phyloP scores from a whole-genome alignment of 2,888 invertebrate genomes.

The Dromius quadrimaculatus region DNA sequence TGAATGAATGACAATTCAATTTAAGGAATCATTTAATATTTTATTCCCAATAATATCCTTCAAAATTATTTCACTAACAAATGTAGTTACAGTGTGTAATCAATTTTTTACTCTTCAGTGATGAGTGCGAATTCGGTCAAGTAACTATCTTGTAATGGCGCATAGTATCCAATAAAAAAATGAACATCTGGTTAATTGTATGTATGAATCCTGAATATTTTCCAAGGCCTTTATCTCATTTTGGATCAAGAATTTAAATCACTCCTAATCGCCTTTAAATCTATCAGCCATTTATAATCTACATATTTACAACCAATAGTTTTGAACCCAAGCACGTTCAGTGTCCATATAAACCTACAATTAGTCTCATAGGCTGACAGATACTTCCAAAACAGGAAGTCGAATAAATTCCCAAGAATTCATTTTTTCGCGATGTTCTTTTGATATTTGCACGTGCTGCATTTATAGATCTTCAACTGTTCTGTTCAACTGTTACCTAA shows the following conservation, averaged over 20 bases:
- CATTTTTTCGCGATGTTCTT: conserved; percentile 24
- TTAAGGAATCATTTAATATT: too few relatives aligned
- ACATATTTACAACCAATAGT: conserved; percentile 16
- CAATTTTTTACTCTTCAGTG: too few relatives aligned
- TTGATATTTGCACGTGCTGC: conserved; percentile 35
- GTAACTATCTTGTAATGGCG: neutral
- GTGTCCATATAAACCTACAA: conserved; percentile 31
- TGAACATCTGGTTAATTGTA: neutral
- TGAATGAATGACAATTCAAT: too few relatives aligned
- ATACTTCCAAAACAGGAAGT: conserved; percentile 30
- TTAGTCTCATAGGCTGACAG: conserved; percentile 21
- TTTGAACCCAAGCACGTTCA: conserved; percentile 15
- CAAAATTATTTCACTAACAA: too few relatives aligned
- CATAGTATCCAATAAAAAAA: neutral
- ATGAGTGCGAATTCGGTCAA: too few relatives aligned
- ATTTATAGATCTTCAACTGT: conserved; percentile 5
- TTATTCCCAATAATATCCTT: too few relatives aligned
- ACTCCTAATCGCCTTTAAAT: conserved; percentile 7
- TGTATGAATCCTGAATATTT: neutral
- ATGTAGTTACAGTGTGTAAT: too few relatives aligned
- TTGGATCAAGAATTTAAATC: conserved; percentile 9
- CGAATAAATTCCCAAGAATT: conserved; percentile 1
- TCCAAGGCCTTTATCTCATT: neutral
- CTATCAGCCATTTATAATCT: neutral
- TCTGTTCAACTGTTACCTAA: conserved; percentile 31